A percentile compares a stretch with the other conserved stretches of the same genome.
Evolutionary conservation across 2,888 invertebrate genomes (phyloP).

Genomic region (Melolontha melolontha): DNA sequence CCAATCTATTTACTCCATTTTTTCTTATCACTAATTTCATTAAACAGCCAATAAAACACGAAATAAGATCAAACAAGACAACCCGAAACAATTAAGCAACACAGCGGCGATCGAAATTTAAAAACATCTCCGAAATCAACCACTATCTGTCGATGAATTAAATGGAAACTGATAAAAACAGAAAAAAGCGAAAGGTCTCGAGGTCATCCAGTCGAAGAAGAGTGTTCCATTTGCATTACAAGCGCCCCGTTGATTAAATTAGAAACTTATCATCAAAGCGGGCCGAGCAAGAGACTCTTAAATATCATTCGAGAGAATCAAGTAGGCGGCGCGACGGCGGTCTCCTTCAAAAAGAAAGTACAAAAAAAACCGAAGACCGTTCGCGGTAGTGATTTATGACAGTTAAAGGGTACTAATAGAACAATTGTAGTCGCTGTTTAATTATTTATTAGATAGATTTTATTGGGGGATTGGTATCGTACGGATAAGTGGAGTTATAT

Average conservation of each 20-base stretch:
- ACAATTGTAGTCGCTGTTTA: constrained; percentile 19
- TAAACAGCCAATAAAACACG: constrained; percentile 12
- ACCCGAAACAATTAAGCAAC: constrained; percentile 25
- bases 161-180: constrained; percentile 1
- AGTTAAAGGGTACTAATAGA: constrained; percentile 18
- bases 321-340: constrained; percentile 20
- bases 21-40: constrained; percentile 14
- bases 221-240: constrained; percentile 35
- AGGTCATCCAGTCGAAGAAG: constrained; percentile 4
- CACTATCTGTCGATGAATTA: constrained; percentile 3
- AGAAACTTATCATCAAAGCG: constrained; percentile 37
- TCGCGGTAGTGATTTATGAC: constrained; percentile 11
- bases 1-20: not conserved
- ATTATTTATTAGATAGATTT: constrained; percentile 32
- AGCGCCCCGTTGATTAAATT: constrained; percentile 36
- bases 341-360: not conserved
- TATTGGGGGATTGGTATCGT: constrained; percentile 2
- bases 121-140: not conserved
- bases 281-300: constrained; percentile 3
- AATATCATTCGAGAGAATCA: not conserved
- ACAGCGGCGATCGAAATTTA: not conserved
- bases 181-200: not conserved
- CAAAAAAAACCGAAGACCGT: not conserved
- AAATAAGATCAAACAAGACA: not conserved
- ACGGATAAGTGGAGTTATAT: too few relatives aligned